Evolutionary conservation across 2,888 invertebrate genomes (phyloP).

Genomic region (Lissonota sp.): DNA sequence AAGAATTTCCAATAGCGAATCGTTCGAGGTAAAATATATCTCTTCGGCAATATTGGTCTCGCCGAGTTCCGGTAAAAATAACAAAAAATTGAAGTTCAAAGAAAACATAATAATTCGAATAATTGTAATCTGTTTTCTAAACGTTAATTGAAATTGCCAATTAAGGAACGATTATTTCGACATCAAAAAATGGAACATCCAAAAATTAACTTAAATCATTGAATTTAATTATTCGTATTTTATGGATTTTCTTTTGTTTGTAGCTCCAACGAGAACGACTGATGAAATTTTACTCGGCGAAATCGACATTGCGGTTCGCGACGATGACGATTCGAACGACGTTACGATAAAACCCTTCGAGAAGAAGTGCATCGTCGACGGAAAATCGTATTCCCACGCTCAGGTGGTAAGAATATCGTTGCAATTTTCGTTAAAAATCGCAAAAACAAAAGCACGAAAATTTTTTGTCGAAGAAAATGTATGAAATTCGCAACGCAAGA

Average conservation of each 20-base stretch:
- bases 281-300: conserved; percentile 77
- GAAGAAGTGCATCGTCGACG: conserved; percentile 78
- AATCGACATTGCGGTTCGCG: conserved; percentile 75
- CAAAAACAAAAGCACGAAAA: not conserved
- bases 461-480: not conserved
- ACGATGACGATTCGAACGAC: conserved; percentile 69
- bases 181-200: too few relatives aligned
- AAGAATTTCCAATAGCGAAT: too few relatives aligned
- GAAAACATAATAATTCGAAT: too few relatives aligned
- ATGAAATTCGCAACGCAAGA: not conserved
- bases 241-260: conserved; percentile 60
- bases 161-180: too few relatives aligned
- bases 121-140: too few relatives aligned
- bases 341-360: conserved; percentile 74
- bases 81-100: too few relatives aligned
- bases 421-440: not conserved
- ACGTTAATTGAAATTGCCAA: too few relatives aligned
- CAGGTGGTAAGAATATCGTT: conserved; percentile 74
- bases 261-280: conserved; percentile 75
- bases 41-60: too few relatives aligned
- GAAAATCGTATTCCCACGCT: conserved; percentile 78
- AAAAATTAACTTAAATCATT: too few relatives aligned
- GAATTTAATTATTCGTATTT: not conserved
- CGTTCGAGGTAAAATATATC: too few relatives aligned
- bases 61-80: too few relatives aligned